Evolutionary conservation across 37 sponge, comb jelly and placozoan species (phyloP).

Genomic region (Geodia barretti): DNA sequence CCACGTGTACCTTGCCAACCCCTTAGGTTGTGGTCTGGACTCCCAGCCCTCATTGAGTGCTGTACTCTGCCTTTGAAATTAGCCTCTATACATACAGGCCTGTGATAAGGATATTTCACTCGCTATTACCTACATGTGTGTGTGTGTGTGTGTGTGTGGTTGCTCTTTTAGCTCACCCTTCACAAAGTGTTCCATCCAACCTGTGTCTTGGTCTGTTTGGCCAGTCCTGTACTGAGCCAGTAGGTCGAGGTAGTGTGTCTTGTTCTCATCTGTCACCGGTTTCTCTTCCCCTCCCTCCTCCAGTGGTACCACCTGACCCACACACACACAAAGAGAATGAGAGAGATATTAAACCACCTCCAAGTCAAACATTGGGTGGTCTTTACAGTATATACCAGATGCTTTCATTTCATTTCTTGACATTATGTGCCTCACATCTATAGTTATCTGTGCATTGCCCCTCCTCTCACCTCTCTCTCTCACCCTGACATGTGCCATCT

Average conservation of each 20-base stretch:
- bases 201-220: not conserved
- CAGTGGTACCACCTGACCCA: constrained; percentile 83
- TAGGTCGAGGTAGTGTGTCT: constrained; percentile 79
- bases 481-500: constrained; percentile 13
- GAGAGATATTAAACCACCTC: not conserved
- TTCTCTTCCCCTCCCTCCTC: constrained; percentile 74
- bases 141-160: too few relatives aligned
- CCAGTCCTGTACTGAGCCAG: constrained; percentile 76
- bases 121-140: too few relatives aligned
- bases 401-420: too few relatives aligned
- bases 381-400: not conserved
- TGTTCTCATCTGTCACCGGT: constrained; percentile 89
- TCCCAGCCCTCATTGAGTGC: too few relatives aligned
- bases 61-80: too few relatives aligned
- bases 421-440: too few relatives aligned
- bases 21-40: too few relatives aligned
- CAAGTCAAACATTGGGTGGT: not conserved
- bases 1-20: too few relatives aligned
- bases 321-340: not conserved
- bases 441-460: not conserved
- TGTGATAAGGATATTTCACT: not conserved
- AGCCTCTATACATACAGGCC: not conserved
- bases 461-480: not conserved
- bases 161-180: too few relatives aligned
- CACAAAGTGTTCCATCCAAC: constrained; percentile 78